These are phyloP conservation scores for Notoglanidium macrostoma DNA, from an alignment of 2,797 vertebrate genomes.

Conservation along the genomic window DNA sequence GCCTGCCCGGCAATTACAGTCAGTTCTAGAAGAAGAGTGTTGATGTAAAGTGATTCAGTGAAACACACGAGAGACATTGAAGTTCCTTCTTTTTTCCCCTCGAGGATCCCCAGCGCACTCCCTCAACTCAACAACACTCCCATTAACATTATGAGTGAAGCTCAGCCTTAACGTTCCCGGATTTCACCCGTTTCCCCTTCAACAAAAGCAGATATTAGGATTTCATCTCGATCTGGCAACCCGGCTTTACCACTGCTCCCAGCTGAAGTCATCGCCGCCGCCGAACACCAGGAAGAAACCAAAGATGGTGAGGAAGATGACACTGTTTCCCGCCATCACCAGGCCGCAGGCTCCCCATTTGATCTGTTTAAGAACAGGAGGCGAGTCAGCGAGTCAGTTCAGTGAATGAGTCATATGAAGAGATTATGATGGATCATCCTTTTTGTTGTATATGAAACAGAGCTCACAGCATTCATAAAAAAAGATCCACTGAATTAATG, in stretches of 20 bases:
- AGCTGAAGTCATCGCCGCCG: conserved; percentile 90
- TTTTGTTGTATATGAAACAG: background rate
- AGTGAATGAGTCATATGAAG: background rate
- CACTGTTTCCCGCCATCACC: conserved; percentile 89
- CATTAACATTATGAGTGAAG: conserved; percentile 19
- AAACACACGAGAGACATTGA: background rate
- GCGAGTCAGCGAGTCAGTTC: no score
- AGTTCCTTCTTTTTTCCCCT: background rate
- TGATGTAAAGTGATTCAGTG: background rate
- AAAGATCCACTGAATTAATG: background rate
- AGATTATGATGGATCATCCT: background rate
- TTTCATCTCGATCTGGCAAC: conserved; percentile 3
- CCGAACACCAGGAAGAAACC: conserved; percentile 95
- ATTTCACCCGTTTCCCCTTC: conserved; percentile 9
- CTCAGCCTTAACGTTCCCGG: conserved; percentile 23
- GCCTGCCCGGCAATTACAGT: background rate
- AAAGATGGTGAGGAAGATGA: conserved; percentile 93
- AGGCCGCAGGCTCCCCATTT: conserved; percentile 92
- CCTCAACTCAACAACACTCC: background rate
- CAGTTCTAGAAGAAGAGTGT: background rate
- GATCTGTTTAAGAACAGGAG: conserved; percentile 77
- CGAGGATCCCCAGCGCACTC: background rate
- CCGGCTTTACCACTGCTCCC: conserved; percentile 89
- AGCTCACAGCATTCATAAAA: background rate
- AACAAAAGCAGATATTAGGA: conserved; percentile 29